phyloP scores from a whole-genome alignment of 1,140 invertebrate genomes.

The Drosophila sp. region DNA sequence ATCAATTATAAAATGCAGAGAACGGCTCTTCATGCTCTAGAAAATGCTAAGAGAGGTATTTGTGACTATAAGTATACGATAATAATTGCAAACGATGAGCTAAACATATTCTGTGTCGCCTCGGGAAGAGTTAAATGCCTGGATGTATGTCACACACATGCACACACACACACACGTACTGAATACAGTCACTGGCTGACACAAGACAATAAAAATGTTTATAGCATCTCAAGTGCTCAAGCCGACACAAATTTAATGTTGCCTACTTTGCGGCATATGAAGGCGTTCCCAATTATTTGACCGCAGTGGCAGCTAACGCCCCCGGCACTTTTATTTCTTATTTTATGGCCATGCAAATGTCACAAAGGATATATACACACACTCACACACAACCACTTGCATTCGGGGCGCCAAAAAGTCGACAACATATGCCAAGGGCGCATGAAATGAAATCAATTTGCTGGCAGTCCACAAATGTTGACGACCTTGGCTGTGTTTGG shows the following conservation, averaged over 20 bases:
- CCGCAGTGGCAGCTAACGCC: conserved; percentile 38
- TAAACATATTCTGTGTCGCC: conserved; percentile 11
- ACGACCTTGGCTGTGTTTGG: conserved; percentile 52
- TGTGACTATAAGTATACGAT: conserved; percentile 62
- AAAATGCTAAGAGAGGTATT: background rate
- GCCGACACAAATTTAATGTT: conserved; percentile 36
- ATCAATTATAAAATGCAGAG: background rate
- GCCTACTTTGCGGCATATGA: conserved; percentile 22
- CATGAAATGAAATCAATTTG: conserved; percentile 73
- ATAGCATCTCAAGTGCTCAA: conserved; percentile 31
- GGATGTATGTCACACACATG: background rate
- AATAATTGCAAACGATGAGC: conserved; percentile 73
- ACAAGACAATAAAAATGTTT: conserved; percentile 70
- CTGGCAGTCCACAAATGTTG: conserved; percentile 38
- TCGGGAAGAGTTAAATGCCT: conserved; percentile 26
- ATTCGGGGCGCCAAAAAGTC: conserved; percentile 58
- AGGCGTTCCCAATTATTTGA: conserved; percentile 54
- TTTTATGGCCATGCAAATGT: conserved; percentile 76
- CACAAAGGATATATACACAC: conserved; percentile 20
- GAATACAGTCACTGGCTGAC: conserved; percentile 11
- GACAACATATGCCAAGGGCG: conserved; percentile 61
- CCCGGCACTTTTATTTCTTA: conserved; percentile 69
- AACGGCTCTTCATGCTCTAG: background rate
- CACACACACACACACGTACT: conserved; percentile 31
- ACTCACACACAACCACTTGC: background rate